These are phyloP conservation scores for Leptinotarsa tumamoca DNA, from an alignment of 2,888 invertebrate genomes.

Conservation along the genomic window DNA sequence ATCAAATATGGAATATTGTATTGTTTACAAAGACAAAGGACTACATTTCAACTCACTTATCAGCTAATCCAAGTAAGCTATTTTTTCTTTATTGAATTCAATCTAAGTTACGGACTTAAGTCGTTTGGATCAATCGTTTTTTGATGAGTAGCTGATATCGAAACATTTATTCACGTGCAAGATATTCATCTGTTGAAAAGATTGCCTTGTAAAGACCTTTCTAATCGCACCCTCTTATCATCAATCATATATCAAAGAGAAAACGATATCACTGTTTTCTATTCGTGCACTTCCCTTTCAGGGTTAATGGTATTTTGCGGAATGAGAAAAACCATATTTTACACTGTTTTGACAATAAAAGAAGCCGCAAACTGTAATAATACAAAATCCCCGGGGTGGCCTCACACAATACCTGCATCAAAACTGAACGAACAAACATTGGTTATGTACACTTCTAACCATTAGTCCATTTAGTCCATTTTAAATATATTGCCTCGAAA, in stretches of 20 bases:
- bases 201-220: not conserved
- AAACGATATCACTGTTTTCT: slow-evolving; percentile 16
- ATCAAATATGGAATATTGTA: no score
- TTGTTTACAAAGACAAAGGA: no score
- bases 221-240: not conserved
- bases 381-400: slow-evolving; percentile 57
- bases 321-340: slow-evolving; percentile 40
- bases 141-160: no score
- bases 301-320: slow-evolving; percentile 36
- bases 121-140: no score
- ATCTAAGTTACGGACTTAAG: no score
- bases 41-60: no score
- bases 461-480: slow-evolving; percentile 55
- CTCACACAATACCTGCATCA: slow-evolving; percentile 60
- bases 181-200: not conserved
- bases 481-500: slow-evolving; percentile 62
- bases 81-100: no score
- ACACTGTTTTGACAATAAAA: slow-evolving; percentile 45
- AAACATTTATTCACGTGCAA: not conserved
- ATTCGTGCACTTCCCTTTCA: not conserved
- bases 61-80: no score
- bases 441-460: slow-evolving; percentile 61
- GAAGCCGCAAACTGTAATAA: slow-evolving; percentile 44
- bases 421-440: slow-evolving; percentile 61
- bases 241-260: slow-evolving; percentile 17